Evolutionary conservation across 2,888 invertebrate genomes (phyloP), one percentile per base, ranked within the genome.

Genomic region (Agriopis leucophaearia): DNA sequence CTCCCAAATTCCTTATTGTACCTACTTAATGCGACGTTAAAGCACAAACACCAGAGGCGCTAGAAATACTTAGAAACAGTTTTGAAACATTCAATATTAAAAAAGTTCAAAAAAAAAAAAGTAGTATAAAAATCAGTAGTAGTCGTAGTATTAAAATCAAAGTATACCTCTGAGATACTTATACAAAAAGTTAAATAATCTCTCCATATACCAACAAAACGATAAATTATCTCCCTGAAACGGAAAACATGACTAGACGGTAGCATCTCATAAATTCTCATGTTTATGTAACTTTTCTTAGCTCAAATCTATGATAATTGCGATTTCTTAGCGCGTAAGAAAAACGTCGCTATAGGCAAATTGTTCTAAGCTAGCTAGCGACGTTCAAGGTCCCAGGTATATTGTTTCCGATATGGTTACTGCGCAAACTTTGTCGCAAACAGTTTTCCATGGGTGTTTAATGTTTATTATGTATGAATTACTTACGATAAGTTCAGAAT

Each of bases 201-300:
- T 35, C n/a, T 35, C 35, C 35, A 27, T n/a, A 27, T 13, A 27
- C 6, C 13, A 35, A 45, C 27, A 40, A 18, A 55, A 44, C 56
- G n/a, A 56, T 56, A 45, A 56, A 56, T 56, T 56, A 10, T 47
- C 47, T 45, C 16, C 35, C 35, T 56, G 35, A 13, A 45, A 45
- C n/a, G 45, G 35, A 55, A 42, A 56, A n/a, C 56, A 56, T 56
- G 56, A 56, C 56, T 56, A 56, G 56, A 35, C n/a, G n/a, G 27
- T 15, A n/a, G n/a, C 12, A 16, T 56, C 35, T 27, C 27, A 56
- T 56, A 56, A 56, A 56, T 56, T 27, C 38, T 15, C 38, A 54
- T 45, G 15, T 15, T 38, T 38, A 51, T 8, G n/a, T 51, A 51
- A 51, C 50, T 51, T 51, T 35, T 51, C 50, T 35, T 8, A 16